phyloP scores from a whole-genome alignment of 2,888 invertebrate genomes.

The Dynastes hyllus region DNA sequence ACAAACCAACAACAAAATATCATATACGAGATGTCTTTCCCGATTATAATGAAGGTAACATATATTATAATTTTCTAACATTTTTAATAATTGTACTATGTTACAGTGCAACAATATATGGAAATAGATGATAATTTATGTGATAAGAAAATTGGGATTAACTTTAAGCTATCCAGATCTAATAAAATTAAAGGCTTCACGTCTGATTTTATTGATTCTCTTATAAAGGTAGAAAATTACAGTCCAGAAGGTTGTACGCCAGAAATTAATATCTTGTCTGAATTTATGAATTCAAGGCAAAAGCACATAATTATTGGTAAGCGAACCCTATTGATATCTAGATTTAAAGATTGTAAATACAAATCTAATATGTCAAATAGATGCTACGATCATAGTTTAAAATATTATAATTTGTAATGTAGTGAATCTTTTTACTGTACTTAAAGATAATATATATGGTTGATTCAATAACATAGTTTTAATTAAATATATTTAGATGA shows the following conservation, averaged over 20 bases:
- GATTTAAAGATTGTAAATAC: slow-evolving; percentile 60
- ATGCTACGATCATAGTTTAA: slow-evolving; percentile 64
- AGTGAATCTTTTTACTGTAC: slow-evolving; percentile 11
- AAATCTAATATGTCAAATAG: slow-evolving; percentile 52
- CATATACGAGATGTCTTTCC: slow-evolving; percentile 49
- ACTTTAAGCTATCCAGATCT: slow-evolving; percentile 35
- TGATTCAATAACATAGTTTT: neutral
- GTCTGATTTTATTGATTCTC: slow-evolving; percentile 34
- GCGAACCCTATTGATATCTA: slow-evolving; percentile 63
- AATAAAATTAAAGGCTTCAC: slow-evolving; percentile 32
- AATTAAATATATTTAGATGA: too few species aligned
- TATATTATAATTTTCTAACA: neutral
- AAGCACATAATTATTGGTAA: slow-evolving; percentile 62
- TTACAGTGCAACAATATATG: slow-evolving; percentile 43
- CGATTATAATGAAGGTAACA: slow-evolving; percentile 47
- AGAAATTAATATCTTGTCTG: slow-evolving; percentile 49
- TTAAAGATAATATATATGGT: slow-evolving; percentile 27
- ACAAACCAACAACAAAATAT: slow-evolving; percentile 30
- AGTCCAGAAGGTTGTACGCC: slow-evolving; percentile 48
- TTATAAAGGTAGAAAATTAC: slow-evolving; percentile 49
- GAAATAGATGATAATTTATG: slow-evolving; percentile 42
- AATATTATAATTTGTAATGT: slow-evolving; percentile 63
- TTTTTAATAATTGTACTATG: neutral
- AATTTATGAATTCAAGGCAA: slow-evolving; percentile 48
- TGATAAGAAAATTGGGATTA: slow-evolving; percentile 40